These are phyloP conservation scores for Brienomyrus longianalis DNA, from an alignment of 2,113 vertebrate species.

Conservation along the genomic window DNA sequence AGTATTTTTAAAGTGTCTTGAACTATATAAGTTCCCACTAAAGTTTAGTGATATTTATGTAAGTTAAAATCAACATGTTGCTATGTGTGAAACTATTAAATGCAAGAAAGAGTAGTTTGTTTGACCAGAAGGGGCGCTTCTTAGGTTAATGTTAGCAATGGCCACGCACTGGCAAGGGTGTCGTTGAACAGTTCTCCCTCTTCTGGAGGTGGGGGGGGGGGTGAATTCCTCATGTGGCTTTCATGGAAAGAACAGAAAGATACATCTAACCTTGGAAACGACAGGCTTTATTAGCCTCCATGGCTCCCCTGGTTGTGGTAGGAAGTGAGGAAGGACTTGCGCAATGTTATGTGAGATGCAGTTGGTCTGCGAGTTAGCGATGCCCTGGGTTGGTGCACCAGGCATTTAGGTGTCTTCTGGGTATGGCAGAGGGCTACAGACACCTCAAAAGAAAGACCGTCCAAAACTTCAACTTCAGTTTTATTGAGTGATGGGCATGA, in stretches of 20 bases:
- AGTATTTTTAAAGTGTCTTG: background rate
- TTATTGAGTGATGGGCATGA: background rate
- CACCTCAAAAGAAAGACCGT: background rate
- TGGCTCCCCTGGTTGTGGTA: conserved; percentile 32
- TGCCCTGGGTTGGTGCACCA: background rate
- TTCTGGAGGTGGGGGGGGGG: no score
- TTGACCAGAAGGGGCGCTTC: background rate
- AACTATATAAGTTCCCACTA: background rate
- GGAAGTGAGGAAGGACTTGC: background rate
- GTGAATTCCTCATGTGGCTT: conserved; percentile 17
- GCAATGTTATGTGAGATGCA: background rate
- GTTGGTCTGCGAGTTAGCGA: background rate
- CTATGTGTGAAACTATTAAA: background rate
- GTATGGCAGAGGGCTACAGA: background rate
- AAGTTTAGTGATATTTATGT: background rate
- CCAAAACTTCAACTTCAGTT: background rate
- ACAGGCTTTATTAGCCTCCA: conserved; percentile 27
- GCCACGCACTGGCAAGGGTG: background rate
- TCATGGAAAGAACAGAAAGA: conserved; percentile 25
- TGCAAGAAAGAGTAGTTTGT: background rate
- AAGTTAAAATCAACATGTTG: background rate
- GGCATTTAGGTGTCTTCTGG: background rate
- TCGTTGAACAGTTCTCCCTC: no score
- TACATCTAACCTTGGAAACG: conserved; percentile 20
- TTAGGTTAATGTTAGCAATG: background rate